Conservation (phyloP, 1,140 invertebrate species). For the Pogonomyrmex californicus region DNA sequence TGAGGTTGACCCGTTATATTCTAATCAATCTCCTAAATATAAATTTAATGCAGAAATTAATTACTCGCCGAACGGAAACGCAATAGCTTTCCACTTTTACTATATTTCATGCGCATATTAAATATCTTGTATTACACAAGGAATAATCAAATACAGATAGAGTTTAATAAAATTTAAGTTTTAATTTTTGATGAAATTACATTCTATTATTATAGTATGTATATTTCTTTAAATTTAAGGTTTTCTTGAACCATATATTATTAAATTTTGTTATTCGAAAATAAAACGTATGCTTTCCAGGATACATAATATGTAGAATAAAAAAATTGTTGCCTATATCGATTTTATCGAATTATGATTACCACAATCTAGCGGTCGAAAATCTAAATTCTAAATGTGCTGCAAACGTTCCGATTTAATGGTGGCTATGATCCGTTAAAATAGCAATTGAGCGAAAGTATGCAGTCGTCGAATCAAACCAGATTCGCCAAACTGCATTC, state of each 20-base stretch:
- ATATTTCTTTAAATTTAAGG: neutral
- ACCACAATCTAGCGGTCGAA: neutral
- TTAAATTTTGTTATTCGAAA: neutral
- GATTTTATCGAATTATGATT: neutral
- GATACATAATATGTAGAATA: neutral
- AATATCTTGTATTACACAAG: neutral
- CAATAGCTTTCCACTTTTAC: neutral
- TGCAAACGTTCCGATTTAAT: neutral
- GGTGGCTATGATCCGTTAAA: slow-evolving; percentile 14
- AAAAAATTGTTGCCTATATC: neutral
- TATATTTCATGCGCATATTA: slow-evolving; percentile 3
- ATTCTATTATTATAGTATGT: neutral
- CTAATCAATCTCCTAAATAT: slow-evolving; percentile 28
- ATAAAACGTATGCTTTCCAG: neutral
- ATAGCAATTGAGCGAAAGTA: slow-evolving; percentile 24
- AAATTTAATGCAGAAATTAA: neutral
- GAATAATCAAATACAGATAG: neutral
- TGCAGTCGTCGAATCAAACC: slow-evolving; percentile 21
- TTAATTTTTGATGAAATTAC: neutral
- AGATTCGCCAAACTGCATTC: slow-evolving; percentile 47
- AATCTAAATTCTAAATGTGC: neutral
- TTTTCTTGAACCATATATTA: neutral
- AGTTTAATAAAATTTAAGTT: neutral
- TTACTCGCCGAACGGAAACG: slow-evolving; percentile 9
- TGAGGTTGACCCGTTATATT: slow-evolving; percentile 16